Conservation (phyloP, 1,140 invertebrate genomes). For the Atta texana region DNA sequence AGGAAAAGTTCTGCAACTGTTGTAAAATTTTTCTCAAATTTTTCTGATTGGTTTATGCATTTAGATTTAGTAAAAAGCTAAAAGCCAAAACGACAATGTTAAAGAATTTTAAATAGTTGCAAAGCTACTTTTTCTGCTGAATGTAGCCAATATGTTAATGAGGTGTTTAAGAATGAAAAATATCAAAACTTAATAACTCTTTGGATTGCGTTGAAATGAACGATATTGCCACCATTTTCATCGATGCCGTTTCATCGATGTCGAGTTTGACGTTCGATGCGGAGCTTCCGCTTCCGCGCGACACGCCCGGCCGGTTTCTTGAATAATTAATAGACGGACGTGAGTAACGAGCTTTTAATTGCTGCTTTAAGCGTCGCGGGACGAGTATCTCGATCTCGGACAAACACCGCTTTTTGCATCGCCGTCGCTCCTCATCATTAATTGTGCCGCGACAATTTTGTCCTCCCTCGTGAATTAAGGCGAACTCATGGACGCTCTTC, state of each 20-base stretch:
- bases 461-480: neutral
- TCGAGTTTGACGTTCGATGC: neutral
- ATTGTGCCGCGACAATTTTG: slow-evolving; percentile 45
- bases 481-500: neutral
- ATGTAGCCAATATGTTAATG: neutral
- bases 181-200: neutral
- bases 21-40: too few species aligned
- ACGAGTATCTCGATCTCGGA: slow-evolving; percentile 47
- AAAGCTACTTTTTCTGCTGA: too few species aligned
- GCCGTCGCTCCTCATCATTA: slow-evolving; percentile 20
- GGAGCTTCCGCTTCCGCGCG: slow-evolving; percentile 19
- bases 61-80: too few species aligned
- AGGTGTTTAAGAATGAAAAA: too few species aligned
- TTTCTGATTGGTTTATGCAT: too few species aligned
- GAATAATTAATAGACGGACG: slow-evolving; percentile 52
- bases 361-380: slow-evolving; percentile 30
- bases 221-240: neutral
- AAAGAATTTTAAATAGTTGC: too few species aligned
- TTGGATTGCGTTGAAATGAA: neutral
- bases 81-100: too few species aligned
- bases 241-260: neutral
- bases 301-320: neutral
- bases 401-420: slow-evolving; percentile 41
- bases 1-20: too few species aligned
- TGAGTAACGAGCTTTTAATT: slow-evolving; percentile 58